These are phyloP conservation scores for Panagrolaimus sp. DNA, from an alignment of 1,140 invertebrate species.

Conservation along the genomic window DNA sequence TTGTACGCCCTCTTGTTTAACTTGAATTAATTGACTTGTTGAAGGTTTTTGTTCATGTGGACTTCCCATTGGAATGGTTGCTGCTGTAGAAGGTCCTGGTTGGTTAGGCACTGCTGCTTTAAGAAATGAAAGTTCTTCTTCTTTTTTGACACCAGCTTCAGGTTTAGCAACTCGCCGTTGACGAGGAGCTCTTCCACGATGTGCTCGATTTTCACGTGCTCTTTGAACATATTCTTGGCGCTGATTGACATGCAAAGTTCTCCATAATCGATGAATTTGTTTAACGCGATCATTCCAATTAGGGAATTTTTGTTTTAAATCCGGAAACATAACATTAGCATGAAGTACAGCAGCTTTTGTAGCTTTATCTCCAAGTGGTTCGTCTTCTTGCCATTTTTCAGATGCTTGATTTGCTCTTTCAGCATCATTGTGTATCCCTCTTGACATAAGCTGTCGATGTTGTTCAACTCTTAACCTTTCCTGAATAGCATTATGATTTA, in stretches of 20 bases:
- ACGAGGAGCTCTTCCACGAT: background rate
- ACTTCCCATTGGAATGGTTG: too few relatives aligned
- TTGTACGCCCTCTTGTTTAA: too few relatives aligned
- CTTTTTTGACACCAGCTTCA: background rate
- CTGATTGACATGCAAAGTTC: slow-evolving; percentile 76
- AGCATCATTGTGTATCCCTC: too few relatives aligned
- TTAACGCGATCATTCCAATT: slow-evolving; percentile 73
- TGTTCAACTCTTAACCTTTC: too few relatives aligned
- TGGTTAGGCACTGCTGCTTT: background rate
- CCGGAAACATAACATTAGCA: slow-evolving; percentile 86
- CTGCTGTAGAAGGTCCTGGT: too few relatives aligned
- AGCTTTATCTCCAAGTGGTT: slow-evolving; percentile 77
- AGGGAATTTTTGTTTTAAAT: slow-evolving; percentile 85
- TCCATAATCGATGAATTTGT: slow-evolving; percentile 91
- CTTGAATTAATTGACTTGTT: too few relatives aligned
- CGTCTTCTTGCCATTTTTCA: slow-evolving; percentile 89
- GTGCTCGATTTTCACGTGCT: slow-evolving; percentile 74
- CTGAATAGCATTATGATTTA: too few relatives aligned
- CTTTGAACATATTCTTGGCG: slow-evolving; percentile 65
- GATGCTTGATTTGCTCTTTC: slow-evolving; percentile 68
- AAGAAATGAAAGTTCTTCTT: background rate
- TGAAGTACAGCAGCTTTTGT: slow-evolving; percentile 94
- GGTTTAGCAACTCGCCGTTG: slow-evolving; percentile 14
- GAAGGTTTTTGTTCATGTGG: too few relatives aligned
- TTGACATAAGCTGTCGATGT: background rate